Evolutionary conservation across 2,888 invertebrate species (phyloP).

Genomic region (Agrotis puta): DNA sequence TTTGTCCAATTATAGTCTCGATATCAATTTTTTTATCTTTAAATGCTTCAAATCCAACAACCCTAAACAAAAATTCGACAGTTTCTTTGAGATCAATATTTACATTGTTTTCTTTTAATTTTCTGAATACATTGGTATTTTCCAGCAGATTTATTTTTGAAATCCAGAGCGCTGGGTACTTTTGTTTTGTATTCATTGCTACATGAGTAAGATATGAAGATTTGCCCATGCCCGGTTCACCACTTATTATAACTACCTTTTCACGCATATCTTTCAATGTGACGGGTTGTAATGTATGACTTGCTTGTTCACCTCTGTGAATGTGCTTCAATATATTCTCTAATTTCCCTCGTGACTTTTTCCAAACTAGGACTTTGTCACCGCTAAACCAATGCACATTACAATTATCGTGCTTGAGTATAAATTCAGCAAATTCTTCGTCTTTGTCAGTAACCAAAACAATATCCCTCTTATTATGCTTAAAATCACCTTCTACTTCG

Average conservation of each 20-base stretch:
- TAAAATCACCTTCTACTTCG: conserved; percentile 5
- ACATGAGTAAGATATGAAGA: conserved; percentile 59
- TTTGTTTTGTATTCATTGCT: conserved; percentile 54
- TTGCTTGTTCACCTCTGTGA: conserved; percentile 1
- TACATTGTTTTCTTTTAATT: conserved; percentile 20
- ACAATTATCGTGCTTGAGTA: neutral
- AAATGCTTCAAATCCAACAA: conserved; percentile 12
- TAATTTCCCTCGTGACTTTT: conserved; percentile 35
- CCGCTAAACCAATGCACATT: conserved; percentile 52
- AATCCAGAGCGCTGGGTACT: conserved; percentile 47
- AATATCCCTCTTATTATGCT: conserved; percentile 23
- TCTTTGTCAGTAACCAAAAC: conserved; percentile 37
- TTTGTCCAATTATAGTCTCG: conserved; percentile 1
- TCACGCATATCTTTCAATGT: conserved; percentile 43
- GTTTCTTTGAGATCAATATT: conserved; percentile 11
- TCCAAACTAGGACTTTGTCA: conserved; percentile 25
- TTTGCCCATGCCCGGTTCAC: conserved; percentile 63
- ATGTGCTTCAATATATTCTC: conserved; percentile 31
- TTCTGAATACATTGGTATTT: conserved; percentile 12
- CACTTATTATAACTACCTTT: conserved; percentile 54
- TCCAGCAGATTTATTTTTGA: conserved; percentile 59
- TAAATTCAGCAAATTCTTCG: conserved; percentile 23
- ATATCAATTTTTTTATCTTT: neutral
- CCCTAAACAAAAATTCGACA: conserved; percentile 26
- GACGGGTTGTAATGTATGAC: neutral